A percentile compares a stretch with the other conserved stretches of the same genome.
Evolutionary conservation across 2,888 invertebrate species (phyloP).

Genomic region (Tenodera sinensis): DNA sequence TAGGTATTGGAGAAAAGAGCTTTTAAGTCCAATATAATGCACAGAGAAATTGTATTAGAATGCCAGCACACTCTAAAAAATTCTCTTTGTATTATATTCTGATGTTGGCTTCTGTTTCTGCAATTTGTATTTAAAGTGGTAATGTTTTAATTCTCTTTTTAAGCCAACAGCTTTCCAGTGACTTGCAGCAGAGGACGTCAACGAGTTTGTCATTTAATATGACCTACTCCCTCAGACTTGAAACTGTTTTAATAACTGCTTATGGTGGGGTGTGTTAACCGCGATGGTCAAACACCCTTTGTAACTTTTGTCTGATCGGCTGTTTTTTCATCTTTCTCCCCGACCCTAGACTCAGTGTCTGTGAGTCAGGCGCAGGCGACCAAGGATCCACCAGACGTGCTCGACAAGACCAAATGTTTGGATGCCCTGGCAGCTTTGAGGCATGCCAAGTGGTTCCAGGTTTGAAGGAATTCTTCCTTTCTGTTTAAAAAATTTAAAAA

Average conservation of each 20-base stretch:
- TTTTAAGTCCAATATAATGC: not conserved
- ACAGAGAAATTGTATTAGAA: not conserved
- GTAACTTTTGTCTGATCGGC: conserved; percentile 45
- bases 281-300: conserved; percentile 76
- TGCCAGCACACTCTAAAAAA: not conserved
- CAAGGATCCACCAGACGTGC: conserved; percentile 78
- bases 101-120: not conserved
- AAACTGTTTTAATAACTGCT: conserved; percentile 29
- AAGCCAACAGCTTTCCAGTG: not conserved
- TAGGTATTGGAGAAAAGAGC: not conserved
- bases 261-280: conserved; percentile 15
- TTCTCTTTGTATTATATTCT: not conserved
- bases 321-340: conserved; percentile 33
- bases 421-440: conserved; percentile 99
- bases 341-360: conserved; percentile 34
- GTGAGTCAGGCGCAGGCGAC: conserved; percentile 40
- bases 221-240: conserved; percentile 29
- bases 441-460: conserved; percentile 99
- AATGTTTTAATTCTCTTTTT: not conserved
- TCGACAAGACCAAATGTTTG: conserved; percentile 99
- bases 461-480: conserved; percentile 51
- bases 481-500: conserved; percentile 24
- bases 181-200: conserved; percentile 1
- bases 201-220: conserved; percentile 1
- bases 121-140: not conserved